Evolutionary conservation across 2,888 invertebrate species (phyloP).

Genomic region (Amitus sp.): DNA sequence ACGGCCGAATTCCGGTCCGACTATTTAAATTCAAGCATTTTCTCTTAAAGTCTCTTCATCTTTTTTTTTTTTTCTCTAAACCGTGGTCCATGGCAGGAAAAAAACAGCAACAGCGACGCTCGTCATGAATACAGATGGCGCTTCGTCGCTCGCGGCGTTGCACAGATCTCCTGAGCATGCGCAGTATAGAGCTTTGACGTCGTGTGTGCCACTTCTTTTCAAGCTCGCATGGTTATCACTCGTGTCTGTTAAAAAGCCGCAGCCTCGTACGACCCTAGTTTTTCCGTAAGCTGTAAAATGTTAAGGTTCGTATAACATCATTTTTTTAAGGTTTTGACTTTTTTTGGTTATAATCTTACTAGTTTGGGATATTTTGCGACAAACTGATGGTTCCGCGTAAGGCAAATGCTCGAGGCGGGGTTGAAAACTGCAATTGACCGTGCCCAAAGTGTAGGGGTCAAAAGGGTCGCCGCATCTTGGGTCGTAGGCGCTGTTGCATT

Average conservation of each 20-base stretch:
- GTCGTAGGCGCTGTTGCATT: constrained; percentile 92
- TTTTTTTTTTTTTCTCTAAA: background rate
- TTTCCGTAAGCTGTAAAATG: constrained; percentile 76
- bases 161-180: constrained; percentile 82
- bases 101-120: background rate
- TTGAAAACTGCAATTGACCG: constrained; percentile 83
- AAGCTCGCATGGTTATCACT: constrained; percentile 73
- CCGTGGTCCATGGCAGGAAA: constrained; percentile 7
- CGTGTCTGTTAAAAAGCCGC: constrained; percentile 78
- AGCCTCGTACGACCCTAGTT: constrained; percentile 80
- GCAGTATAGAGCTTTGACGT: constrained; percentile 80
- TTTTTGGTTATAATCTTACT: no score
- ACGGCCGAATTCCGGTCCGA: no score
- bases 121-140: constrained; percentile 20
- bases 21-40: background rate
- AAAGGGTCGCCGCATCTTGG: constrained; percentile 91
- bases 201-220: constrained; percentile 78
- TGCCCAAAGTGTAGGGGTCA: constrained; percentile 84
- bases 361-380: constrained; percentile 85
- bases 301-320: background rate
- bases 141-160: constrained; percentile 68
- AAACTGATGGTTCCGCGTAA: constrained; percentile 73
- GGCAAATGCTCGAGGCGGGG: constrained; percentile 77
- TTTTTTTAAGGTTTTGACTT: no score
- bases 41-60: background rate